Evolutionary conservation across 2,797 vertebrate genomes (phyloP).

Genomic region (Coccyzus lansbergi): DNA sequence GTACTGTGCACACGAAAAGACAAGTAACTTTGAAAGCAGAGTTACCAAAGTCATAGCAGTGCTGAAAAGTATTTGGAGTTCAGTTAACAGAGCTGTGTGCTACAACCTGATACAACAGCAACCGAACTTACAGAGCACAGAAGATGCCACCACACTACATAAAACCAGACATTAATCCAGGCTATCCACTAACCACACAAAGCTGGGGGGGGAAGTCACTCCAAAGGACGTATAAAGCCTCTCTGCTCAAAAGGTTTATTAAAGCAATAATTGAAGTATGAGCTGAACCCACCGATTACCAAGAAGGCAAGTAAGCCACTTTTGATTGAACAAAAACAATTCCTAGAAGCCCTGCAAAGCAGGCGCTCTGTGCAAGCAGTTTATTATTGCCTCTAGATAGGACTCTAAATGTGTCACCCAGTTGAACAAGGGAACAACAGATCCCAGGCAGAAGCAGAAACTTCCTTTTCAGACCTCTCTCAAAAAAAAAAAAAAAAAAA

Average conservation of each 20-base stretch:
- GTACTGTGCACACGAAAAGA: not conserved
- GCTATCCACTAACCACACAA: not conserved
- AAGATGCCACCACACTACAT: not conserved
- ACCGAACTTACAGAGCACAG: not conserved
- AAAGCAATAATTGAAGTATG: not conserved
- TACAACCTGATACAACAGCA: not conserved
- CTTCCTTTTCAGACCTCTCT: too few relatives aligned
- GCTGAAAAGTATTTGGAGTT: not conserved
- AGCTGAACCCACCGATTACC: not conserved
- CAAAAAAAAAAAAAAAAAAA: too few relatives aligned
- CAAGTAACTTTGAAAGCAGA: not conserved
- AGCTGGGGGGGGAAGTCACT: accelerated
- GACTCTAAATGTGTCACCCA: accelerated
- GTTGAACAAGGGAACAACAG: too few relatives aligned
- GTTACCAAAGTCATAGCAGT: not conserved
- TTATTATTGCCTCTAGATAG: not conserved
- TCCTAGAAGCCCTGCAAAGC: not conserved
- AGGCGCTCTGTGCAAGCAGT: not conserved
- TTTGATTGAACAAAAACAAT: not conserved
- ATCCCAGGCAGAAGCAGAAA: too few relatives aligned
- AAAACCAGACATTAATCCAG: not conserved
- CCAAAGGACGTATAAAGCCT: not conserved
- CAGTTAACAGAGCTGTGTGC: not conserved
- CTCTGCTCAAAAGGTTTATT: not conserved
- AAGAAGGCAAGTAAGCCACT: not conserved